A percentile compares a stretch with the other conserved stretches of the same genome.
These are phyloP conservation scores for Steinernema khuongi DNA, from an alignment of 1,140 invertebrate genomes.

Conservation along the genomic window DNA sequence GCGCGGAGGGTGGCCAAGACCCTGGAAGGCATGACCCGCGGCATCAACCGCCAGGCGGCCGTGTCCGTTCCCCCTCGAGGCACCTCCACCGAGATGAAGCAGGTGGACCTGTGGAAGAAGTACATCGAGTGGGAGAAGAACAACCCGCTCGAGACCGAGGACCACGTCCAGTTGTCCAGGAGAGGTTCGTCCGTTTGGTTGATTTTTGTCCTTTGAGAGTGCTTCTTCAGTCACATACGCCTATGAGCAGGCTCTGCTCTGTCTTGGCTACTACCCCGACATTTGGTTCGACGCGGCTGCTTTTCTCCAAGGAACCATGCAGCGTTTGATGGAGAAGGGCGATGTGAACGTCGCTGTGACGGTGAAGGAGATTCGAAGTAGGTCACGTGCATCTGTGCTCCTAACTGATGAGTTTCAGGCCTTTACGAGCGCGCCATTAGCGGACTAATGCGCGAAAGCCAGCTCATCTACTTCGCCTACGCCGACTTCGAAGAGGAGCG, in stretches of 20 bases:
- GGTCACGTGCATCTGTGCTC: slow-evolving; percentile 3
- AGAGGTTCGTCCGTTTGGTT: slow-evolving; percentile 61
- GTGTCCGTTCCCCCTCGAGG: slow-evolving; percentile 87
- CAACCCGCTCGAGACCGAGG: slow-evolving; percentile 90
- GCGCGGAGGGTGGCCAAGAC: slow-evolving; percentile 71
- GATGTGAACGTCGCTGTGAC: slow-evolving; percentile 61
- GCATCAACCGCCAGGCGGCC: slow-evolving; percentile 76
- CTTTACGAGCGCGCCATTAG: slow-evolving; percentile 85
- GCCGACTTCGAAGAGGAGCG: slow-evolving; percentile 96
- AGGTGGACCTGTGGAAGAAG: slow-evolving; percentile 96
- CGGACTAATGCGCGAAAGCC: slow-evolving; percentile 77
- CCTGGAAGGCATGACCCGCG: slow-evolving; percentile 85
- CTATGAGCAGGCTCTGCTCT: slow-evolving; percentile 91
- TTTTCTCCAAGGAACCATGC: slow-evolving; percentile 86
- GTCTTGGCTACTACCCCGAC: slow-evolving; percentile 91
- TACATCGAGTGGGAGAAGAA: slow-evolving; percentile 94
- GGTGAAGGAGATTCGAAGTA: slow-evolving; percentile 20
- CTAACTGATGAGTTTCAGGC: slow-evolving; percentile 64
- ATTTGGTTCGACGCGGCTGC: slow-evolving; percentile 97
- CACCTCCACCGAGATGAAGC: slow-evolving; percentile 70
- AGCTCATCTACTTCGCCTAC: slow-evolving; percentile 91
- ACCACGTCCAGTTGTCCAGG: slow-evolving; percentile 81
- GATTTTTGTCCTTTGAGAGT: not conserved
- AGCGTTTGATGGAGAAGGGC: slow-evolving; percentile 85
- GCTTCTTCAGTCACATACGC: slow-evolving; percentile 81